These are phyloP conservation scores for Ophioderma brevispina DNA, from an alignment of 35 echinoderm and acorn worm species.

Conservation along the genomic window DNA sequence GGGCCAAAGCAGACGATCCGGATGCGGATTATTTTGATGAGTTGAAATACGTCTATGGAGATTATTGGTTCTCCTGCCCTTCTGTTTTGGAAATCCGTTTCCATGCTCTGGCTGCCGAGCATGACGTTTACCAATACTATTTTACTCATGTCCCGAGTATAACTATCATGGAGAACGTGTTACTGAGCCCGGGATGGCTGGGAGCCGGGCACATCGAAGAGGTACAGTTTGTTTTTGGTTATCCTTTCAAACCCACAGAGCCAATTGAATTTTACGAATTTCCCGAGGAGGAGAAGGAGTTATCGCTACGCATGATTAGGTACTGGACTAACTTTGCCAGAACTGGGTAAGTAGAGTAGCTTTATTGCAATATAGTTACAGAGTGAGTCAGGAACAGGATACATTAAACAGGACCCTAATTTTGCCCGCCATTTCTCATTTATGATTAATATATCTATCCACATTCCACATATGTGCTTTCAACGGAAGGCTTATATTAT, in stretches of 20 bases:
- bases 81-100: neutral
- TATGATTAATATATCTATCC: no score
- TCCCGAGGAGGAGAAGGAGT: neutral
- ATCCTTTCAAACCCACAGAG: slow-evolving; percentile 19
- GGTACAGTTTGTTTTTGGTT: slow-evolving; percentile 65
- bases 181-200: neutral
- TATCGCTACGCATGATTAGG: neutral
- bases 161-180: no score
- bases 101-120: slow-evolving; percentile 21
- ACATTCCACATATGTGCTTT: no score
- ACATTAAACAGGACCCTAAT: no score
- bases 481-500: no score
- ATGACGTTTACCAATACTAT: neutral
- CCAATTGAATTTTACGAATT: neutral
- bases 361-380: no score
- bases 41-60: neutral
- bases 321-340: neutral
- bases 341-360: no score
- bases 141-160: neutral
- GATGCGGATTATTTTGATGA: slow-evolving; percentile 50
- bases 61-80: neutral
- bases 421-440: no score
- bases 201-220: slow-evolving; percentile 74
- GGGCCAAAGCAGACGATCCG: slow-evolving; percentile 60
- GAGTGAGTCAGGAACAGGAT: no score